Evolutionary conservation across 2,113 vertebrate species (phyloP).

Genomic region (Candoia aspera): DNA sequence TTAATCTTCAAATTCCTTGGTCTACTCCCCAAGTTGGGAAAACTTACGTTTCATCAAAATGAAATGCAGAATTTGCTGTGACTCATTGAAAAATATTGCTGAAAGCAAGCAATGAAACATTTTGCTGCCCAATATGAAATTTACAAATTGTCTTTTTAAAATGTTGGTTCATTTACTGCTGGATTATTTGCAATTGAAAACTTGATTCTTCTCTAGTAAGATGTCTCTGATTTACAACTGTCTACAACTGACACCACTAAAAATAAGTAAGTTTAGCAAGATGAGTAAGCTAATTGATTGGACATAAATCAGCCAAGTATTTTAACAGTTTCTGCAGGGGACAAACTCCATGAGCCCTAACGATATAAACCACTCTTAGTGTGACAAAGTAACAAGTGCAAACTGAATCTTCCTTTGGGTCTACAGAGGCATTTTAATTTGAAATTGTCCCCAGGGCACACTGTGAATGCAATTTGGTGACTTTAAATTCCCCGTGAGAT

Average conservation of each 20-base stretch:
- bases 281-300: background rate
- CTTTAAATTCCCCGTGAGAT: background rate
- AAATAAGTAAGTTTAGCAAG: background rate
- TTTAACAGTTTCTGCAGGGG: constrained; percentile 15
- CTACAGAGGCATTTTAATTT: constrained; percentile 45
- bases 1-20: constrained; percentile 38
- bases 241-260: background rate
- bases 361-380: background rate
- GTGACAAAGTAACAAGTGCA: background rate
- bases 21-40: constrained; percentile 52
- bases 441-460: background rate
- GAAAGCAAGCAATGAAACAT: background rate
- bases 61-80: background rate
- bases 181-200: constrained; percentile 33
- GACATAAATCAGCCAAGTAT: background rate
- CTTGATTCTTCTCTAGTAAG: background rate
- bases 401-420: background rate
- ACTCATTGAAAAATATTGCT: background rate
- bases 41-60: constrained; percentile 50
- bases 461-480: constrained; percentile 23
- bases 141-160: background rate
- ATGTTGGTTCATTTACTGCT: background rate
- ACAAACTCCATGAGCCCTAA: background rate
- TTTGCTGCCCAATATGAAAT: background rate
- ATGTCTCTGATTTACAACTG: background rate